These are phyloP conservation scores for Phaenicophaeus curvirostris DNA, from an alignment of 2,797 vertebrate species.

Conservation along the genomic window DNA sequence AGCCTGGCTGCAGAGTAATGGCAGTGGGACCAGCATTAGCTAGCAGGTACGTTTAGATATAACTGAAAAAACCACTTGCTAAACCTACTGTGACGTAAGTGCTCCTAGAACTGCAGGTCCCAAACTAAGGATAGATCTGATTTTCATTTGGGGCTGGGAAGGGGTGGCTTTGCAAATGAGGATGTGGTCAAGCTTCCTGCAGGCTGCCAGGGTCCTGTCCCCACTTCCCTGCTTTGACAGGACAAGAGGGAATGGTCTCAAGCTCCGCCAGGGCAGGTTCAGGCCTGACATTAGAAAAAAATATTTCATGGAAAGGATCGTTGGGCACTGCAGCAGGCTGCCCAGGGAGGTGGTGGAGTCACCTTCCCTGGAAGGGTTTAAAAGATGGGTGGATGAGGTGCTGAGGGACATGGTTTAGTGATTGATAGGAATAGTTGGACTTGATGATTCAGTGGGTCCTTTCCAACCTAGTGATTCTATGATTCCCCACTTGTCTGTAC, in stretches of 20 bases:
- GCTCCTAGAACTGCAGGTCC: neutral
- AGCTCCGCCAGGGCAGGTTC: no score
- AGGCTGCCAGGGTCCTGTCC: neutral
- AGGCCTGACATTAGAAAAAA: no score
- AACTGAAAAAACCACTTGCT: accelerated
- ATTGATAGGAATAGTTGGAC: no score
- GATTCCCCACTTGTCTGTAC: neutral
- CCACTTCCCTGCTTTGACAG: neutral
- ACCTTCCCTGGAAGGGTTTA: no score
- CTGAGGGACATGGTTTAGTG: no score
- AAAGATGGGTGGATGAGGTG: no score
- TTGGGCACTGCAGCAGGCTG: no score
- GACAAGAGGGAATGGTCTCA: no score
- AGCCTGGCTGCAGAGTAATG: neutral
- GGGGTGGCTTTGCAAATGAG: neutral
- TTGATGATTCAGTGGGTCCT: no score
- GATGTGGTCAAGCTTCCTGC: neutral
- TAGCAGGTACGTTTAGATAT: neutral
- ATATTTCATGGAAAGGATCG: no score
- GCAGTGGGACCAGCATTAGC: neutral
- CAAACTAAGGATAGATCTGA: neutral
- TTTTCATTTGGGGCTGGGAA: neutral
- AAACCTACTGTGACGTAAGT: neutral
- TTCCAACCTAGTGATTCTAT: no score
- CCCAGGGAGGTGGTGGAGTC: no score